phyloP scores from a whole-genome alignment of 2,888 invertebrate species.

The Alloplasta piceator region DNA sequence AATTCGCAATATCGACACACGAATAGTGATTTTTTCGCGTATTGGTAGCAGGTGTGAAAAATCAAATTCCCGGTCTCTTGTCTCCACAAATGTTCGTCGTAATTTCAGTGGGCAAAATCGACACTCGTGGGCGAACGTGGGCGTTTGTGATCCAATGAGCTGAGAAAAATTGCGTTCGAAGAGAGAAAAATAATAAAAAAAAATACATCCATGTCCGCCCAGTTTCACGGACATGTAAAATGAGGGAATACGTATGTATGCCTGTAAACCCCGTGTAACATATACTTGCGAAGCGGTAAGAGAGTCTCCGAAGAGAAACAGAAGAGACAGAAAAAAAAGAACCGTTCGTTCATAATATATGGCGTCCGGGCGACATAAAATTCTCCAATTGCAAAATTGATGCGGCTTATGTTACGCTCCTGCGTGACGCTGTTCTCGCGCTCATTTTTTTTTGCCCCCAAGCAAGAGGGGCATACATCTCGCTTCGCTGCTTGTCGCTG shows the following conservation, averaged over 20 bases:
- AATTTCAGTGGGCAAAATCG: neutral
- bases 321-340: constrained; percentile 55
- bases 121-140: constrained; percentile 28
- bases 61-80: constrained; percentile 28
- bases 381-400: constrained; percentile 84
- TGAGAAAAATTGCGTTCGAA: constrained; percentile 23
- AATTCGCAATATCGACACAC: constrained; percentile 10
- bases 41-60: constrained; percentile 51
- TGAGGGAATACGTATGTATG: constrained; percentile 40
- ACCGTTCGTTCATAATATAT: constrained; percentile 80
- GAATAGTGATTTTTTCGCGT: neutral
- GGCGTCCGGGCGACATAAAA: constrained; percentile 81
- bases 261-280: constrained; percentile 2
- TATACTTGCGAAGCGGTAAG: constrained; percentile 19
- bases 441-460: constrained; percentile 53
- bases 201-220: constrained; percentile 26
- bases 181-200: constrained; percentile 27
- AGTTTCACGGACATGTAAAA: constrained; percentile 41
- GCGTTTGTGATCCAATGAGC: constrained; percentile 34
- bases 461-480: constrained; percentile 53
- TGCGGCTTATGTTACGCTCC: constrained; percentile 80
- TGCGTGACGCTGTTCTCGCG: constrained; percentile 45
- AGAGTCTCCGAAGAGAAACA: constrained; percentile 51
- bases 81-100: constrained; percentile 22
- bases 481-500: constrained; percentile 31